Base-by-base conservation (phyloP, 2,113 vertebrate genomes). In the Otis tarda region DNA sequence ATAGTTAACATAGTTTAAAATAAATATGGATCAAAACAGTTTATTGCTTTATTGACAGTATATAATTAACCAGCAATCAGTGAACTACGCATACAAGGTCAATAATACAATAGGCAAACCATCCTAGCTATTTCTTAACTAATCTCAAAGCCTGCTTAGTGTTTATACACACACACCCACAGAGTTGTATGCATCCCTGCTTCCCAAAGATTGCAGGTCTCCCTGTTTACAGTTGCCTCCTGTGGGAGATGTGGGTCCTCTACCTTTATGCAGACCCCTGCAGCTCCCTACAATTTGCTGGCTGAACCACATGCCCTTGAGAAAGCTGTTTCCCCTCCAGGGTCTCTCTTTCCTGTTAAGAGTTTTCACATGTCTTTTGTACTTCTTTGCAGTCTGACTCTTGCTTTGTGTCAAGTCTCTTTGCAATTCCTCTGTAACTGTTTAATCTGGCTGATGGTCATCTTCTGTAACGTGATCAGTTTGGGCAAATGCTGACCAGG, bases 1-100 rank as follows among this genome's bases (percentile, higher is more conserved):
- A 43, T 43, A 43, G 59, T 81, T 83, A n/a, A 41, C 28, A 12
- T 27, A 67, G 63, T 59, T 73, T 67, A 50, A 90, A 88, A 65
- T 52, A 92, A 93, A 73, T 53, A 68, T 0, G 0, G 27, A 61
- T 77, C 27, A 76, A 74, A 83, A 43, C 41, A 63, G 31, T 77
- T 93, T 83, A 86, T 93, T 85, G 59, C 67, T 80, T 73, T 92
- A 69, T 92, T 83, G 25, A 41, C 52, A 67, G 50, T 24, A 10
- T 73, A 35, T 55, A 47, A 68, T 93, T 82, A 83, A 61, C 17
- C 28, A 59, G 39, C 45, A 79, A 41, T 83, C 55, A 77, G 50
- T 50, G 59, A 83, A 37, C 71, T 80, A 7, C 43, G 67, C 27
- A 31, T 57, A n/a, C 0, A 1, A 90, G 59, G 69, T 61, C 35